Percentiles rank a stretch among this genome's conserved stretches.
Evolutionary conservation across 2,113 vertebrate genomes (phyloP).

Genomic region (Peucedramus taeniatus): DNA sequence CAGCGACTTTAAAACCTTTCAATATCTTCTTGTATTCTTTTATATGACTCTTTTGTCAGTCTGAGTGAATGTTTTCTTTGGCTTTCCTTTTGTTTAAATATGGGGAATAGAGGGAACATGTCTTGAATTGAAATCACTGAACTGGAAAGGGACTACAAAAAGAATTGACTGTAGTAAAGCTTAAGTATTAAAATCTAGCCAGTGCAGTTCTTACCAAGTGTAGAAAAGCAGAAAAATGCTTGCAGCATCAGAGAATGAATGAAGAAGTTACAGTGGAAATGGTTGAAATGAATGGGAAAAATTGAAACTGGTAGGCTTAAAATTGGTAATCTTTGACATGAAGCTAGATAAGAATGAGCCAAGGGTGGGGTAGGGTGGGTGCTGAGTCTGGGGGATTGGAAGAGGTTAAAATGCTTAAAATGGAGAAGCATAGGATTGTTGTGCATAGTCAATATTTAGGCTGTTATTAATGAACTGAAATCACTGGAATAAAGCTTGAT

Average conservation of each 20-base stretch:
- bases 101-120: background rate
- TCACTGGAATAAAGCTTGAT: background rate
- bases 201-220: background rate
- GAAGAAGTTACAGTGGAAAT: background rate
- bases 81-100: conserved; percentile 6
- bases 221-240: background rate
- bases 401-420: background rate
- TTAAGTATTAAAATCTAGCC: background rate
- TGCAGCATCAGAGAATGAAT: background rate
- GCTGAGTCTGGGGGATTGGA: background rate
- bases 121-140: conserved; percentile 4
- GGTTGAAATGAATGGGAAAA: background rate
- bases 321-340: background rate
- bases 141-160: background rate
- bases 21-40: background rate
- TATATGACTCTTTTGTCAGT: background rate
- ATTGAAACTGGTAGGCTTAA: background rate
- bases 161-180: background rate
- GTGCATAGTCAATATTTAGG: background rate
- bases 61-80: background rate
- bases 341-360: background rate
- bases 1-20: background rate
- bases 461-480: background rate
- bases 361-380: background rate
- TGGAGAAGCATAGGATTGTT: background rate